Base-by-base conservation (phyloP, 2,797 vertebrate species). In the Diplodus puntazzo region DNA sequence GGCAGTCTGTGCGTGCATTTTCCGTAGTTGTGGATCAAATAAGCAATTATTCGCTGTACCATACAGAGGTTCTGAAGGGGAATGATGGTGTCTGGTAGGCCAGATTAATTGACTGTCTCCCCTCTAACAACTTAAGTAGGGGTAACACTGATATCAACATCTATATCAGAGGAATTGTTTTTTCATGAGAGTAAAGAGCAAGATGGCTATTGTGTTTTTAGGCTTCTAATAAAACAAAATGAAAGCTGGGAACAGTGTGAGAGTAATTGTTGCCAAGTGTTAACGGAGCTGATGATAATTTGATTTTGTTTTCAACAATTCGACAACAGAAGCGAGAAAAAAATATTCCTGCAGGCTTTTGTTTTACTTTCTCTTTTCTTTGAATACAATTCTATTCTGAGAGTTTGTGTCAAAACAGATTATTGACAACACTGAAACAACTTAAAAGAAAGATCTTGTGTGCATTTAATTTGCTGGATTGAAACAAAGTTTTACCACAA, bases 71-170 rank as follows among this genome's bases (percentile, higher is more conserved):
- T 30, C 9, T 45, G 43, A 14, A 42, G 1, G 4, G 17, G 14
- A 63, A 7, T 57, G 18, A 14, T 12, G 4, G 18, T 61, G 50
- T 42, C 30, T 23, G 18, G 13, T 5, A 30, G 20, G 20, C 62
- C 57, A 43, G n/a, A 68, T 49, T 25, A 20, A 53, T 46, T 10
- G 39, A 25, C 2, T 2, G 34, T 54, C 7, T 59, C 14, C 50
- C 52, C 20, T 45, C 20, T 4, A 46, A 61, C 34, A 61, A 50
- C 50, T 62, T 11, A 0, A 4, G 25, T 62, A 80, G 73, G 70
- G 75, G 69, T 79, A 77, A 81, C 79, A 76, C 77, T 61, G 65
- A 79, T 52, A 82, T 86, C 16, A 66, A 30, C 55, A 50, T 17
- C 46, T 39, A 55, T 42, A 60, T 58, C 57, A 80, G 27, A 73